Base-by-base conservation (phyloP, 2,797 vertebrate genomes). In the Propithecus perrieri region DNA sequence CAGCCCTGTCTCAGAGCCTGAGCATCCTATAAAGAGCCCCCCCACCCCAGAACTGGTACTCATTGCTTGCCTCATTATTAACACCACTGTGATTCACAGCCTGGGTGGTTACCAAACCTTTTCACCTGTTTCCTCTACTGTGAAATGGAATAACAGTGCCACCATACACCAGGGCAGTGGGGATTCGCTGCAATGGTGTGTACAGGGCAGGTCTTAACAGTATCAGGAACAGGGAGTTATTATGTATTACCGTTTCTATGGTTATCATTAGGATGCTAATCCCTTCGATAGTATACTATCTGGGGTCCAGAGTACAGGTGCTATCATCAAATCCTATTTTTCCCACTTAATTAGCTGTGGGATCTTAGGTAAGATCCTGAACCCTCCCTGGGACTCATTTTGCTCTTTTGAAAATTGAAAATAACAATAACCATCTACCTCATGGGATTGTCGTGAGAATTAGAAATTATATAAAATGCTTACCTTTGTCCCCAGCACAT, bases 341-440 rank as follows among this genome's bases (percentile, higher is more conserved):
- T 46, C 43, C 4, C 4, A 50, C 18, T 79, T 78, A 55, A n/a
- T 53, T 93, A 59, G 35, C 38, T 65, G 30, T 63, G 41, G 22
- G 28, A 10, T 50, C 55, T 93, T 43, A 65, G 59, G 30, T 78
- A 53, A 85, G 30, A 85, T 35, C 43, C 50, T 12, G 12, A 89
- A 67, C 4, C 20, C 28, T 87, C 33, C 26, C 72, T 85, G 17
- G 46, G 28, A 15, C 65, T 84, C 28, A 24, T 24, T 57, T 91
- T 63, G 81, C 26, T 79, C 55, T 94, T 94, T 78, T 91, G 11
- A 71, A 46, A 59, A 85, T 8, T 75, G 26, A 94, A 95, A 95
- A 74, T 61, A 53, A 85, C 33, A 72, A 38, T 67, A 79, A 46
- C 33, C 55, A 59, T 53, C 41, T 26, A 74, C 4, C 13, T 78